Percentiles rank a stretch among this genome's conserved stretches.
Evolutionary conservation across 2,888 invertebrate species (phyloP).

Genomic region (Cryptophagus acutangulus): DNA sequence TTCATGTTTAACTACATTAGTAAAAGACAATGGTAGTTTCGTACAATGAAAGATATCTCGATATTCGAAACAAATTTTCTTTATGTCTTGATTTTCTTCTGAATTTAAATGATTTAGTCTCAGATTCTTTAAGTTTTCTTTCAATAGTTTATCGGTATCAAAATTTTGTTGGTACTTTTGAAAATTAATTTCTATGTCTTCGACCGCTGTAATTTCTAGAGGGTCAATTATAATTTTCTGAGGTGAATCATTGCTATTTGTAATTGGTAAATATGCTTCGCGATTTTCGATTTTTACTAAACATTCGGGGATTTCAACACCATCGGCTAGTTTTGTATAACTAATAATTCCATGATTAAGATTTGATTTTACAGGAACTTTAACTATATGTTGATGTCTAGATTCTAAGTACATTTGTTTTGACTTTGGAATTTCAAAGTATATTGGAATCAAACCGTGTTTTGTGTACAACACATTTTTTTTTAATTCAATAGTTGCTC

Average conservation of each 20-base stretch:
- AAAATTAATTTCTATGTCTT: neutral
- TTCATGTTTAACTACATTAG: conserved; percentile 9
- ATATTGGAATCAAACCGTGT: neutral
- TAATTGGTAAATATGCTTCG: neutral
- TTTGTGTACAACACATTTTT: no score
- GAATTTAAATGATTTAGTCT: conserved; percentile 1
- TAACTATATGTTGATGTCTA: neutral
- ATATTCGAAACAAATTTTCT: conserved; percentile 3
- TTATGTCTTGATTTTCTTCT: neutral
- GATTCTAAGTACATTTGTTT: neutral
- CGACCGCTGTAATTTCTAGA: neutral
- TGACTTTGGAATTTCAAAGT: neutral
- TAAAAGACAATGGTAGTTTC: conserved; percentile 2
- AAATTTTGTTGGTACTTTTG: neutral
- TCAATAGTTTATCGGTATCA: conserved; percentile 1
- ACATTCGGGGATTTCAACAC: conserved; percentile 2
- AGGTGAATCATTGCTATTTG: neutral
- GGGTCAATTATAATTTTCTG: neutral
- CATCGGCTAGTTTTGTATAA: neutral
- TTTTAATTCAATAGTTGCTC: conserved; percentile 1
- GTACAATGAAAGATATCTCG: conserved; percentile 1
- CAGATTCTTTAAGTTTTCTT: conserved; percentile 3
- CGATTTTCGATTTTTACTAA: conserved; percentile 3
- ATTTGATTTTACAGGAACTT: conserved; percentile 4
- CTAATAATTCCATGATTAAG: neutral